Evolutionary conservation across 2,113 vertebrate species (phyloP).

Genomic region (Scomber japonicus): DNA sequence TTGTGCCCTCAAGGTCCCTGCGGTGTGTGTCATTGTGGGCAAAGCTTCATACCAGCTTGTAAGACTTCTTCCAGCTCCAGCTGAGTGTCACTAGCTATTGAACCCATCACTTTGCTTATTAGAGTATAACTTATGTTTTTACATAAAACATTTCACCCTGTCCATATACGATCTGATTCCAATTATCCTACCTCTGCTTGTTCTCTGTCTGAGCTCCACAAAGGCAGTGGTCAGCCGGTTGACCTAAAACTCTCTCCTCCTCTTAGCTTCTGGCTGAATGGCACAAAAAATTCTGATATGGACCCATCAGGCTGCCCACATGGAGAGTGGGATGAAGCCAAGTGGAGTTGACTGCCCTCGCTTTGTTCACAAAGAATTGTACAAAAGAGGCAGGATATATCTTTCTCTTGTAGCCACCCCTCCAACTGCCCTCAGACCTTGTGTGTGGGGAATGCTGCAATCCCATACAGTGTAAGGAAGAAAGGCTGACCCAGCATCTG

Average conservation of each 20-base stretch:
- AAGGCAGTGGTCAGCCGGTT: conserved; percentile 41
- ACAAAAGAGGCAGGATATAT: conserved; percentile 59
- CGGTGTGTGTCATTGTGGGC: conserved; percentile 52
- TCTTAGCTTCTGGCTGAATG: conserved; percentile 51
- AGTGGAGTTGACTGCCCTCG: conserved; percentile 52
- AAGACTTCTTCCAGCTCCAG: conserved; percentile 32
- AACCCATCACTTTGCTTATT: conserved; percentile 32
- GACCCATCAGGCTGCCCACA: conserved; percentile 61
- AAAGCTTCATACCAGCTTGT: conserved; percentile 22
- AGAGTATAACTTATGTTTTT: conserved; percentile 42
- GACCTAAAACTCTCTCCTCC: conserved; percentile 56
- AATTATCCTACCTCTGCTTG: conserved; percentile 43
- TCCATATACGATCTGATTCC: conserved; percentile 29
- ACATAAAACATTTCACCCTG: conserved; percentile 32
- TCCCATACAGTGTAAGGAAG: conserved; percentile 51
- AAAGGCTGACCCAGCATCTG: conserved; percentile 59
- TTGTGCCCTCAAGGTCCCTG: conserved; percentile 38
- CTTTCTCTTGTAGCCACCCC: conserved; percentile 43
- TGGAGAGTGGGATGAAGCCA: conserved; percentile 48
- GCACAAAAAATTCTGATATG: conserved; percentile 57
- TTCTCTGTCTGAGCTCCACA: conserved; percentile 27
- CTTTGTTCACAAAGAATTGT: conserved; percentile 64
- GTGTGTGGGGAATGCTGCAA: conserved; percentile 45
- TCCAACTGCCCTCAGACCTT: conserved; percentile 43
- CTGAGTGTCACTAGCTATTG: conserved; percentile 16